Base-by-base conservation (phyloP, 2,888 invertebrate species). In the Aphodius sticticus region DNA sequence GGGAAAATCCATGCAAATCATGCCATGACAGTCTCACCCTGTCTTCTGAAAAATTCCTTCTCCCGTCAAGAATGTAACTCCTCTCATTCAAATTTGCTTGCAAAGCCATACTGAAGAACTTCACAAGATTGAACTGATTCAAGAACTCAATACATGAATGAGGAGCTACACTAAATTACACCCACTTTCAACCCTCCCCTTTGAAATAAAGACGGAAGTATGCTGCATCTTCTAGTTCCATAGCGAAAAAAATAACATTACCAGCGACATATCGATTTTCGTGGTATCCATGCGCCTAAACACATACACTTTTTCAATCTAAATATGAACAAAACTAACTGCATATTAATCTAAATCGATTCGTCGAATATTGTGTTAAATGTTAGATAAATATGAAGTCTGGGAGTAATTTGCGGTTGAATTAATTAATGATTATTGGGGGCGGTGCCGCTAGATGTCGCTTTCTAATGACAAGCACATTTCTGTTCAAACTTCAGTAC, bases 21-120 rank as follows among this genome's bases (percentile, higher is more conserved):
- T 71, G 36, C 12, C 69, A 82, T 53, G 53, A 53, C 1, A 53
- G 1, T 53, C 82, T 87, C 82, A 88, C 88, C 86, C 87, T 85
- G 6, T 88, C 88, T 79, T 88, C 88, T n/a, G 86, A 86, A 81
- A 87, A 86, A 77, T 85, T 86, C 26, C 85, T 82, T 38, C 87
- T 84, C 6, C 83, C 84, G 70, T 88, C 88, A 82, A 88, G 82
- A 76, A 89, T 89, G 80, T 88, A 88, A 82, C 88, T 88, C 74
- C 86, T 87, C 83, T 89, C 89, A 81, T 86, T 86, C 36, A 84
- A 38, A 76, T 69, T 78, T 16, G 79, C 70, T 16, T 16, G 78
- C 36, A 80, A 14, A 12, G 79, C 78, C 81, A 81, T 81, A 38
- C 76, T 76, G 26, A 26, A 26, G 26, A 26, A 26, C 26, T 26